phyloP scores from a whole-genome alignment of 2,888 invertebrate genomes.

The Himalopsyche kuldschensis region DNA sequence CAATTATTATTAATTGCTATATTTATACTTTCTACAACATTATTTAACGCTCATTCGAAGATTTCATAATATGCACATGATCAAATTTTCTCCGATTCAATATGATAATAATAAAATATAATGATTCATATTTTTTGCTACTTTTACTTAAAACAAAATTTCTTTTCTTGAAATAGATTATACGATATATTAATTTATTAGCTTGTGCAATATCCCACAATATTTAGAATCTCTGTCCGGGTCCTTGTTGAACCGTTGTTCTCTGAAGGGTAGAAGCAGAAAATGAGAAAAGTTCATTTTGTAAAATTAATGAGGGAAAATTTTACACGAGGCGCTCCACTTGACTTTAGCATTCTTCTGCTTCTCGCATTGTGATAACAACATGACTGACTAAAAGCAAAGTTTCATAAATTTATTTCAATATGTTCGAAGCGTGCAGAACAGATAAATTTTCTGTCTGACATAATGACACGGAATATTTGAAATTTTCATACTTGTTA shows the following conservation, averaged over 20 bases:
- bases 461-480: background rate
- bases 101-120: too few species aligned
- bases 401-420: background rate
- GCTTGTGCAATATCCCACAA: background rate
- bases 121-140: too few species aligned
- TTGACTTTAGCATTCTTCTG: conserved; percentile 21
- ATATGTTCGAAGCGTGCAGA: background rate
- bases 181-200: too few species aligned
- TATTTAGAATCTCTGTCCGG: background rate
- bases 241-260: conserved; percentile 18
- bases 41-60: too few species aligned
- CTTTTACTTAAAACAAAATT: too few species aligned
- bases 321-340: conserved; percentile 9
- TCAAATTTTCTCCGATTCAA: too few species aligned
- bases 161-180: too few species aligned
- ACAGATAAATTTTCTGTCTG: background rate
- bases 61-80: too few species aligned
- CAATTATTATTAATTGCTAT: too few species aligned
- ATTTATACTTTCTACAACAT: too few species aligned
- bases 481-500: too few species aligned
- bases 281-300: conserved; percentile 40
- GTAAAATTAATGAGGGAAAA: conserved; percentile 39
- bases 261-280: conserved; percentile 25
- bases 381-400: background rate
- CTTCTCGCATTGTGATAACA: background rate